Base-by-base conservation (phyloP, 2,888 invertebrate genomes). In the Melipona bicolor region DNA sequence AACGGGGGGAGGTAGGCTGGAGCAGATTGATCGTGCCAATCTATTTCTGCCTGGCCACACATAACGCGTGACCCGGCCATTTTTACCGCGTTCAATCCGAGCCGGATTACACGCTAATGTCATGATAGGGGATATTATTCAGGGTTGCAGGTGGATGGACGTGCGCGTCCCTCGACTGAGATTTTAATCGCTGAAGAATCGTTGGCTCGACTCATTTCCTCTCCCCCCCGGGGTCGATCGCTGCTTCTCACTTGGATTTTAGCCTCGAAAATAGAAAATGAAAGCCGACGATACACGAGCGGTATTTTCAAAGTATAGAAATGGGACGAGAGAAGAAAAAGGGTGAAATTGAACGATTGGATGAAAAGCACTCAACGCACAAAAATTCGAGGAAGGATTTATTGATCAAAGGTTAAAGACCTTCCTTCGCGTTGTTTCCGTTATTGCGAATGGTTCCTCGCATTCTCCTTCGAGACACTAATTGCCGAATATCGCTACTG, bases 1-100 rank as follows among this genome's bases (percentile, higher is more conserved):
- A 50, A 81, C 77, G 70, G 43, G 9, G 43, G 79, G 78, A 81
- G 82, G 24, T 24, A 70, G 77, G 52, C 43, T 77, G 86, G 89
- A 81, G 68, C 87, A 90, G 92, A 92, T 92, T 92, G 90, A 92
- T 92, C 90, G 88, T 85, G 85, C 90, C 90, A 91, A 92, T 92
- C 92, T 90, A 88, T 92, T 90, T 86, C 89, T 90, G 87, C 85
- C 88, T 83, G 92, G 91, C 92, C 92, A 90, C 92, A 92, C 91
- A 87, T 85, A 83, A 84, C 86, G 89, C 69, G 71, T 70, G 83
- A 4, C 75, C 43, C 64, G 68, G 84, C 77, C 81, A 86, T 84
- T 83, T 88, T 88, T 81, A 78, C 77, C 71, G 43, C 67, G 77
- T 68, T 79, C 86, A 84, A 87, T 87, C 87, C 84, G 79, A 70